Percentiles rank a stretch among this genome's conserved stretches.
Conservation (phyloP, 2,113 vertebrate genomes). For the Silurus asotus region DNA sequence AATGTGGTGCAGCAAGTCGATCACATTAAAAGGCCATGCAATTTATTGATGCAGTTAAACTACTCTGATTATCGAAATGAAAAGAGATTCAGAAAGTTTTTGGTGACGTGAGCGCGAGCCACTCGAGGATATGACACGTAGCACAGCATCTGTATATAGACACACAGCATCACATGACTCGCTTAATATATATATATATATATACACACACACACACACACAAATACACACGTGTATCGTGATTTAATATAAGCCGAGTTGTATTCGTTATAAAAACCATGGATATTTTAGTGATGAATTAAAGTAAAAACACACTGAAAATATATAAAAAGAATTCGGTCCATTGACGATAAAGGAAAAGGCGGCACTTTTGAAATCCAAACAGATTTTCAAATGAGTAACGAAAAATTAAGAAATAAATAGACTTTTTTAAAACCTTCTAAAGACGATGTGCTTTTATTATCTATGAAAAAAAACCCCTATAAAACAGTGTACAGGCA, state of each 20-base stretch:
- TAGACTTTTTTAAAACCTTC: neutral
- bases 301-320: neutral
- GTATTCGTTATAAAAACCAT: neutral
- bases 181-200: neutral
- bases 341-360: neutral
- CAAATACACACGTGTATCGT: neutral
- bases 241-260: neutral
- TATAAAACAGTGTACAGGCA: neutral
- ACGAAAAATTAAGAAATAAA: neutral
- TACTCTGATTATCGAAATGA: too few relatives aligned
- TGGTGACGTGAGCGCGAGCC: neutral
- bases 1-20: neutral
- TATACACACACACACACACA: neutral
- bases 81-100: neutral
- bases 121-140: constrained; percentile 4
- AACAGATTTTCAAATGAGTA: neutral
- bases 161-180: neutral
- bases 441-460: too few relatives aligned
- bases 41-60: neutral
- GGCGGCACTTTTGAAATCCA: constrained; percentile 5
- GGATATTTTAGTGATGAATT: neutral
- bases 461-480: too few relatives aligned
- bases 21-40: neutral
- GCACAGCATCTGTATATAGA: constrained; percentile 2
- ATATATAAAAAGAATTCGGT: neutral